phyloP scores from a whole-genome alignment of 2,797 vertebrate species.

The Sternotherus odoratus region DNA sequence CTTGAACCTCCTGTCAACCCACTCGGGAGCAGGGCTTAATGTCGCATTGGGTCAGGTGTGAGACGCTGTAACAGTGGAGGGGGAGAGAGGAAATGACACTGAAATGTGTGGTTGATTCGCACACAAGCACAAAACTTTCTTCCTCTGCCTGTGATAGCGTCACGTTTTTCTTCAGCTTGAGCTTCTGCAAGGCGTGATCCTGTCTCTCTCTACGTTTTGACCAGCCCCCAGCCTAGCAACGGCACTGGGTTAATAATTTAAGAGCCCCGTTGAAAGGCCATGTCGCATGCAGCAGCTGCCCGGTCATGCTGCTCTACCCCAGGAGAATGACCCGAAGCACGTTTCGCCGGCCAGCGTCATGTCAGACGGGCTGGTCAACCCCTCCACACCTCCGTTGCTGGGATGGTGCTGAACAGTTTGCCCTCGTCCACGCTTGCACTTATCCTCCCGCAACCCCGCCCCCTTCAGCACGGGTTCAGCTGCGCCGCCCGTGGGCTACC shows the following conservation, averaged over 20 bases:
- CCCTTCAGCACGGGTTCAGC: no score
- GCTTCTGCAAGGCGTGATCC: no score
- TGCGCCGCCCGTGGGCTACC: no score
- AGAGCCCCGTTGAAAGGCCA: neutral
- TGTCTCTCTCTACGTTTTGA: neutral
- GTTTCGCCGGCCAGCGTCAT: neutral
- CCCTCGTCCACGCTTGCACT: neutral
- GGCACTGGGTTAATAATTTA: neutral
- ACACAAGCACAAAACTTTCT: neutral
- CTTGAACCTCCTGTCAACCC: conserved; percentile 21
- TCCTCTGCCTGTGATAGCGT: neutral
- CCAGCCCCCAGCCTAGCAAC: neutral
- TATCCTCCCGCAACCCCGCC: no score
- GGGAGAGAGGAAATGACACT: neutral
- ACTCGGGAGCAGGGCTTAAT: neutral
- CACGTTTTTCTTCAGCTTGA: neutral
- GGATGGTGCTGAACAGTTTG: neutral
- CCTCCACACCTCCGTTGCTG: neutral
- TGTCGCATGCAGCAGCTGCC: neutral
- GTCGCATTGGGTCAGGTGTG: conserved; percentile 32
- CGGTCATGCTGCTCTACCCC: neutral
- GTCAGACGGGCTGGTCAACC: neutral
- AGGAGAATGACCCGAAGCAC: neutral
- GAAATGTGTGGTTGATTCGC: no score
- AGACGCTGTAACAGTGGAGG: neutral